Evolutionary conservation across 2,797 vertebrate genomes (phyloP).

Genomic region (Dromococcyx pavoninus): DNA sequence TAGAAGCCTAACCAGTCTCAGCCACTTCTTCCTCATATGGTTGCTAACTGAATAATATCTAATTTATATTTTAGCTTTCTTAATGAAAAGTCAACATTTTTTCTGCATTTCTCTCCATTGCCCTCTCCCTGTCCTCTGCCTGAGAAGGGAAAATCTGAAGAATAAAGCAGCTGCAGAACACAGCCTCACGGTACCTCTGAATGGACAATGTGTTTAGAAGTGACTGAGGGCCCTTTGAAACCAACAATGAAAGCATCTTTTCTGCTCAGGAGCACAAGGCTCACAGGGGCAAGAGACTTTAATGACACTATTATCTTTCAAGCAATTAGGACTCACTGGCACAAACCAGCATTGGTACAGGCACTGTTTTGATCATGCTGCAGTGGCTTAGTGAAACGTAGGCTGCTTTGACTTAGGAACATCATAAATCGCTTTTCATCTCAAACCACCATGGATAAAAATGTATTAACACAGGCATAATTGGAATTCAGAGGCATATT

Average conservation of each 20-base stretch:
- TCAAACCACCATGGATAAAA: neutral
- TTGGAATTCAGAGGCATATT: neutral
- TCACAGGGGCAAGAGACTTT: constrained; percentile 42
- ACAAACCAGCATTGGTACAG: neutral
- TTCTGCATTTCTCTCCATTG: neutral
- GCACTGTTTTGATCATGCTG: neutral
- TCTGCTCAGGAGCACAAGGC: constrained; percentile 15
- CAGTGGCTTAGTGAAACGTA: neutral
- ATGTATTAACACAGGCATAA: neutral
- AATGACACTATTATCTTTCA: constrained; percentile 63
- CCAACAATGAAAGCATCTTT: constrained; percentile 50
- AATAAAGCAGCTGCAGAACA: constrained; percentile 3
- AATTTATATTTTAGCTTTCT: constrained; percentile 7
- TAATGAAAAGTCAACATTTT: neutral
- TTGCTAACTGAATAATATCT: neutral
- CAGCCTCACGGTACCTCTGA: constrained; percentile 18
- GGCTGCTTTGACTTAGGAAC: neutral
- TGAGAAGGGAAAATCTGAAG: neutral
- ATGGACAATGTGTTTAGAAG: constrained; percentile 34
- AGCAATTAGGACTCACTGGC: constrained; percentile 45
- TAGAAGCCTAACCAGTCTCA: neutral
- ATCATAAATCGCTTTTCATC: constrained; percentile 31
- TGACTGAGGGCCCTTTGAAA: constrained; percentile 52
- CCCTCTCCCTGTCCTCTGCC: neutral
- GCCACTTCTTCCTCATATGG: neutral